These are phyloP conservation scores for Enteromius mattozi DNA, from an alignment of 2,797 vertebrate genomes.

Conservation along the genomic window DNA sequence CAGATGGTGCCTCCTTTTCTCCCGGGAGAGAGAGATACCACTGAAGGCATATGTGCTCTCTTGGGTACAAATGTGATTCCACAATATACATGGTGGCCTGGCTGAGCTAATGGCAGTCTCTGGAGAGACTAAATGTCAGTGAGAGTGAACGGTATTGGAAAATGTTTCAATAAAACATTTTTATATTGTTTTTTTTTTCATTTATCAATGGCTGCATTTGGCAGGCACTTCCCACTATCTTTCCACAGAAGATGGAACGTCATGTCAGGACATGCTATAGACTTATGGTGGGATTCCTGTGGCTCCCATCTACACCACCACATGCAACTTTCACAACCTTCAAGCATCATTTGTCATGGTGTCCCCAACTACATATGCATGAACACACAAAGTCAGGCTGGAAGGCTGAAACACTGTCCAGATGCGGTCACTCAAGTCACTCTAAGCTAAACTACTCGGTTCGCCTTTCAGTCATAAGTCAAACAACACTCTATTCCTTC, in stretches of 20 bases:
- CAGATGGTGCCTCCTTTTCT: constrained; percentile 65
- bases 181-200: not conserved
- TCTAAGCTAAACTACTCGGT: constrained; percentile 39
- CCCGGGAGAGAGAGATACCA: constrained; percentile 51
- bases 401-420: constrained; percentile 53
- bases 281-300: not conserved
- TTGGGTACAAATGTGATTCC: constrained; percentile 52
- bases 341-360: constrained; percentile 21
- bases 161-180: constrained; percentile 25
- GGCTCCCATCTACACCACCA: not conserved
- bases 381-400: constrained; percentile 17
- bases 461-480: constrained; percentile 58
- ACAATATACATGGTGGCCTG: constrained; percentile 33
- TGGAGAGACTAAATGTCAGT: constrained; percentile 16
- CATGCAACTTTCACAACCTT: constrained; percentile 12
- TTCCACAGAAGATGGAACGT: not conserved
- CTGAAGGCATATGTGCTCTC: constrained; percentile 59
- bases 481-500: constrained; percentile 60
- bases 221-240: not conserved
- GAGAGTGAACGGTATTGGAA: constrained; percentile 19
- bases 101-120: constrained; percentile 31
- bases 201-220: not conserved
- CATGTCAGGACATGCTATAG: constrained; percentile 13
- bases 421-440: constrained; percentile 52
- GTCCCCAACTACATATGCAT: constrained; percentile 34